Percentiles rank a stretch among this genome's conserved stretches.
These are phyloP conservation scores for Lycia hirtaria DNA, from an alignment of 2,888 invertebrate species.

Conservation along the genomic window DNA sequence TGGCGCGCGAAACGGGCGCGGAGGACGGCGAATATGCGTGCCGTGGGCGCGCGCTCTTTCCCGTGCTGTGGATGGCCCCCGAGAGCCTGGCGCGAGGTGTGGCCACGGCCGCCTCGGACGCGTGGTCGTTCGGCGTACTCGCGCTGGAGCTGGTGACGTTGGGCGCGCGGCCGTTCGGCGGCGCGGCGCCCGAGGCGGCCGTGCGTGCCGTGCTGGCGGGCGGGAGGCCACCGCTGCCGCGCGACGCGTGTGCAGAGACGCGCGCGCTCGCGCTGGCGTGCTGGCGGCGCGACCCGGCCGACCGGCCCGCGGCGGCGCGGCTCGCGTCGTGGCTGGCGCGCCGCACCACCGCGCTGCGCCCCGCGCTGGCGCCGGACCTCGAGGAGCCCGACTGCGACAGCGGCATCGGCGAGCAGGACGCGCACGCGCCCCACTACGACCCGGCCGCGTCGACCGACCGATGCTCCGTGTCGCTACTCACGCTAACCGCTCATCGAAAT, in stretches of 20 bases:
- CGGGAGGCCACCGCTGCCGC: slow-evolving; percentile 88
- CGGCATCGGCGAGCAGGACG: slow-evolving; percentile 44
- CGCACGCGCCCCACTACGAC: slow-evolving; percentile 10
- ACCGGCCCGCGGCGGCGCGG: slow-evolving; percentile 89
- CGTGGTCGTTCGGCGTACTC: slow-evolving; percentile 95
- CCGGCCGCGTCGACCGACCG: background rate
- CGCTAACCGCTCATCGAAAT: background rate
- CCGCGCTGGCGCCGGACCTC: slow-evolving; percentile 46
- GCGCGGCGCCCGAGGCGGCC: slow-evolving; percentile 89
- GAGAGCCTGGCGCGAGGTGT: slow-evolving; percentile 92
- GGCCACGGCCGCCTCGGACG: slow-evolving; percentile 93
- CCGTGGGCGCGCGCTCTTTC: slow-evolving; percentile 92
- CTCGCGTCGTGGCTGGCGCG: slow-evolving; percentile 91
- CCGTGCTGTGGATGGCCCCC: slow-evolving; percentile 96
- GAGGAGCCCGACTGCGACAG: slow-evolving; percentile 46
- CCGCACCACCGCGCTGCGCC: slow-evolving; percentile 80
- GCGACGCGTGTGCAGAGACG: slow-evolving; percentile 65
- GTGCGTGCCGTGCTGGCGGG: slow-evolving; percentile 85
- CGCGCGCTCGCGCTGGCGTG: slow-evolving; percentile 89
- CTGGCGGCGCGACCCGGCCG: slow-evolving; percentile 88
- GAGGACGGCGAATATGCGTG: slow-evolving; percentile 92
- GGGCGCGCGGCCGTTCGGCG: slow-evolving; percentile 94
- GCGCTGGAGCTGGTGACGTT: slow-evolving; percentile 94
- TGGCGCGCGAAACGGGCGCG: slow-evolving; percentile 91
- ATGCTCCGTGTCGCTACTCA: background rate